Percentiles rank a stretch among this genome's conserved stretches.
phyloP scores from a whole-genome alignment of 2,797 vertebrate genomes.

The Phoeniculus purpureus region DNA sequence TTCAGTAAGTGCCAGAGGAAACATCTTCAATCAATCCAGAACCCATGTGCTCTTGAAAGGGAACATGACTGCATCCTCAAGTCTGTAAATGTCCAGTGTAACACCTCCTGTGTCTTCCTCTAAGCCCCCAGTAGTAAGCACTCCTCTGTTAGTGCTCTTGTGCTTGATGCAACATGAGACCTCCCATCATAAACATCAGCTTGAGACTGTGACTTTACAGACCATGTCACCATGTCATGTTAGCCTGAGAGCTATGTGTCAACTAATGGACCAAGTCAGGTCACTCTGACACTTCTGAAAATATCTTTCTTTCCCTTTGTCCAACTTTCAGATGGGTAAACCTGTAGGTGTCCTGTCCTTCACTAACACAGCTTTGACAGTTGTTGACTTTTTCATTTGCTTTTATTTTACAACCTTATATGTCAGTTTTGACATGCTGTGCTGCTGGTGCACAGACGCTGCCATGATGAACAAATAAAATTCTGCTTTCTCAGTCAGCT shows the following conservation, averaged over 20 bases:
- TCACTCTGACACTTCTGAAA: neutral
- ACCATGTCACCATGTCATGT: neutral
- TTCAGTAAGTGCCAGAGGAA: neutral
- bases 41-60: accelerated
- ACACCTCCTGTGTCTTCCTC: neutral
- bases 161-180: neutral
- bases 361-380: neutral
- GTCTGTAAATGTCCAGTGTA: accelerated
- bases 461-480: neutral
- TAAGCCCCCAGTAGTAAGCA: no score
- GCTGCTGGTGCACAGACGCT: neutral
- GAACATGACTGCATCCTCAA: neutral
- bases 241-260: neutral
- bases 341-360: neutral
- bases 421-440: neutral
- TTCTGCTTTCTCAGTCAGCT: neutral
- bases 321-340: neutral
- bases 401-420: neutral
- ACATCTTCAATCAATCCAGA: accelerated
- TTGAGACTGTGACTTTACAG: neutral
- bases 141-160: neutral
- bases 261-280: neutral
- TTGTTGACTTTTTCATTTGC: neutral
- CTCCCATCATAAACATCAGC: accelerated
- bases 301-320: neutral